Conservation (phyloP, 64 coral and sea anemone genomes). For the Trachythela sp. region DNA sequence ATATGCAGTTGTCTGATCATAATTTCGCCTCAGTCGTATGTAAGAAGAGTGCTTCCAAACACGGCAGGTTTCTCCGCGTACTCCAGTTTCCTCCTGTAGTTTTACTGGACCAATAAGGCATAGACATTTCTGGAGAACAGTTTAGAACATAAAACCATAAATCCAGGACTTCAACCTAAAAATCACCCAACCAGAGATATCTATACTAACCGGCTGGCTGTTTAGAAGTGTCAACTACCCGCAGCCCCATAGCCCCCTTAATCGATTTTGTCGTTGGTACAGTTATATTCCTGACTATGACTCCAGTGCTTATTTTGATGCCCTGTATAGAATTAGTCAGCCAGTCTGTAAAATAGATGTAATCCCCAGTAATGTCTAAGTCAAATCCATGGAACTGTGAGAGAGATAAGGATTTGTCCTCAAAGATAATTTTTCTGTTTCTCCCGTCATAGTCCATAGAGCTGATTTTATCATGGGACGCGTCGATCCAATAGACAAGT, state of each 20-base stretch:
- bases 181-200: no score
- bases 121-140: no score
- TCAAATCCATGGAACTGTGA: neutral
- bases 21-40: no score
- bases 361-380: neutral
- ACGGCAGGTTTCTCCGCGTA: no score
- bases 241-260: neutral
- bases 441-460: neutral
- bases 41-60: no score
- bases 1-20: no score
- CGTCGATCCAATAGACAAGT: constrained; percentile 9
- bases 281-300: neutral
- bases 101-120: no score
- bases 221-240: neutral
- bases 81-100: no score
- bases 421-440: neutral
- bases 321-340: neutral
- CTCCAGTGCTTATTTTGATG: neutral
- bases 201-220: neutral
- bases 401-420: neutral
- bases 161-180: neutral
- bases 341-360: neutral
- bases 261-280: neutral
- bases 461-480: neutral
- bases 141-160: neutral